Evolutionary conservation across 2,113 vertebrate species (phyloP).

Genomic region (Trematocara nigrifrons): DNA sequence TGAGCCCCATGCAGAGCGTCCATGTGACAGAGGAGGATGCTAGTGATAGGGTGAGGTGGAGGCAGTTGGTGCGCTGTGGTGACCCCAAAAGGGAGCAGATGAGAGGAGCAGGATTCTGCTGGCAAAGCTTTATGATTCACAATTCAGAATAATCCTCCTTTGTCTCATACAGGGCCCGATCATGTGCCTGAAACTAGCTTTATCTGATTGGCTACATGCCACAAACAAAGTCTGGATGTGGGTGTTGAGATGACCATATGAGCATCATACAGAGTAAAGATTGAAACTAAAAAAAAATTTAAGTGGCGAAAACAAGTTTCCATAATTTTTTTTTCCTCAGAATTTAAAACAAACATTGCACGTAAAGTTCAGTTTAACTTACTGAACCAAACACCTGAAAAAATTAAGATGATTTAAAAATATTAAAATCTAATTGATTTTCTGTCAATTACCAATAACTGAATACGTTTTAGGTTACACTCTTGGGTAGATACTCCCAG

Average conservation of each 20-base stretch:
- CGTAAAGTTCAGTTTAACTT: not conserved
- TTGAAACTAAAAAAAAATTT: accelerated
- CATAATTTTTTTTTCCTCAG: accelerated
- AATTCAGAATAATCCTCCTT: not conserved
- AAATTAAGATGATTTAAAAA: not conserved
- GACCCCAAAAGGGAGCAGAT: not conserved
- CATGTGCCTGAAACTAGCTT: not conserved
- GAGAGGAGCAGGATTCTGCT: not conserved
- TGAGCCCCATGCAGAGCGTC: not conserved
- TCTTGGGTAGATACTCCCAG: not conserved
- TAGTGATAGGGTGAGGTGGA: not conserved
- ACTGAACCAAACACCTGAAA: not conserved
- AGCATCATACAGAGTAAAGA: not conserved
- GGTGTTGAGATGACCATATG: not conserved
- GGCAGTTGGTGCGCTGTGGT: not conserved
- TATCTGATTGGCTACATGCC: not conserved
- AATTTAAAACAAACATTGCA: not conserved
- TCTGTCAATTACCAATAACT: not conserved
- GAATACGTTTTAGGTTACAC: not conserved
- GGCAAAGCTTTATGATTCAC: not conserved
- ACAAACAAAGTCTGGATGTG: not conserved
- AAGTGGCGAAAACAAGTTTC: not conserved
- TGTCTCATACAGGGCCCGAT: not conserved
- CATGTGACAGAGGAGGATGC: not conserved
- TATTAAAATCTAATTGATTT: not conserved